Conservation (phyloP, 1,140 invertebrate species). For the Cheumatopsyche charites region DNA sequence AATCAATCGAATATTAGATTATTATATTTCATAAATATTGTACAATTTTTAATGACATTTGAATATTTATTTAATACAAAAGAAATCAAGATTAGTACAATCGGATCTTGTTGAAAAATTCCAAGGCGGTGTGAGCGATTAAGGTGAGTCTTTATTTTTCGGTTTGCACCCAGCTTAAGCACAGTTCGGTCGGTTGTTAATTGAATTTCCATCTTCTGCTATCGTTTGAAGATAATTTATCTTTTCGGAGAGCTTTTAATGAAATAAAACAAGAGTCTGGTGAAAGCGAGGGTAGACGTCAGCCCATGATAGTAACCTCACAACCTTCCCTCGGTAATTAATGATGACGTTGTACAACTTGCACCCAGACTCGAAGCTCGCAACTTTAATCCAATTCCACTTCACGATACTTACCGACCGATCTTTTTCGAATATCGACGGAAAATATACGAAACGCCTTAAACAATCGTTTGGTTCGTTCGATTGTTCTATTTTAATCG, state of each 20-base stretch:
- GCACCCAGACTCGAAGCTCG: slow-evolving; percentile 11
- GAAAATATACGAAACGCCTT: too few relatives aligned
- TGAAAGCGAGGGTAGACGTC: slow-evolving; percentile 23
- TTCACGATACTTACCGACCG: background rate
- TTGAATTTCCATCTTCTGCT: slow-evolving; percentile 26
- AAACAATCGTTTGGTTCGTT: background rate
- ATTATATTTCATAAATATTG: too few relatives aligned
- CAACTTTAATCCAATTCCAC: slow-evolving; percentile 16
- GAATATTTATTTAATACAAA: too few relatives aligned
- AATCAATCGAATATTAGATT: too few relatives aligned
- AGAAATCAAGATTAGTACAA: too few relatives aligned
- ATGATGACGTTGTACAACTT: slow-evolving; percentile 28
- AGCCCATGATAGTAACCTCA: slow-evolving; percentile 23
- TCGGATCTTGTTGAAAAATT: too few relatives aligned
- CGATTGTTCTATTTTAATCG: background rate
- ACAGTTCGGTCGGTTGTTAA: slow-evolving; percentile 25
- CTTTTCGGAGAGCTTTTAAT: slow-evolving; percentile 28
- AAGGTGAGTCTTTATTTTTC: background rate
- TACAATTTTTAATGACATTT: too few relatives aligned
- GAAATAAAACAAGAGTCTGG: slow-evolving; percentile 27
- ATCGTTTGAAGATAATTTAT: slow-evolving; percentile 27
- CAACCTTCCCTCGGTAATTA: slow-evolving; percentile 23
- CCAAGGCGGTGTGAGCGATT: too few relatives aligned
- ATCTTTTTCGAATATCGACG: too few relatives aligned
- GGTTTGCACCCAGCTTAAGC: background rate